phyloP scores from a whole-genome alignment of 2,888 invertebrate species.

The Helicoverpa assulta region DNA sequence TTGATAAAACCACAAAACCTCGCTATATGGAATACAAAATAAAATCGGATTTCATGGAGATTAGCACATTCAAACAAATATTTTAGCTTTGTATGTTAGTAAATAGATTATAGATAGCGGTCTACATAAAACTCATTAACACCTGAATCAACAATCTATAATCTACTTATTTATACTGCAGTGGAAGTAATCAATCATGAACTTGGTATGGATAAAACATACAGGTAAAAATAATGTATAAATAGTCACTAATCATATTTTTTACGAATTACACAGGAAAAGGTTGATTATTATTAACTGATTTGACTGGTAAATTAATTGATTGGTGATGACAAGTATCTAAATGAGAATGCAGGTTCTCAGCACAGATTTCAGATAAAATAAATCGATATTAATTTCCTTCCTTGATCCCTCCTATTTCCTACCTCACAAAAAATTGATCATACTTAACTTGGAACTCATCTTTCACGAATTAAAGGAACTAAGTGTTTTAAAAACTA shows the following conservation, averaged over 20 bases:
- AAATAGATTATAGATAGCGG: not conserved
- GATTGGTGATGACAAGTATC: too few relatives aligned
- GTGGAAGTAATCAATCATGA: not conserved
- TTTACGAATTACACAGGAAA: too few relatives aligned
- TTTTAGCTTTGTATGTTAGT: not conserved
- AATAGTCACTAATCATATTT: too few relatives aligned
- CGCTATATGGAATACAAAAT: not conserved
- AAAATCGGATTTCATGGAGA: not conserved
- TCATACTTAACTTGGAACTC: not conserved
- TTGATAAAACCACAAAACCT: too few relatives aligned
- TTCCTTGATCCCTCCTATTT: too few relatives aligned
- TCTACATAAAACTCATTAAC: not conserved
- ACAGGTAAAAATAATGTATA: too few relatives aligned
- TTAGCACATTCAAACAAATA: not conserved
- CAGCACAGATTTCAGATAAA: too few relatives aligned
- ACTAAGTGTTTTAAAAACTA: constrained; percentile 1
- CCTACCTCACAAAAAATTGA: too few relatives aligned
- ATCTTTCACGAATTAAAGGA: constrained; percentile 6
- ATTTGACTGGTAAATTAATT: too few relatives aligned
- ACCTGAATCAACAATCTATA: not conserved
- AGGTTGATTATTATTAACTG: too few relatives aligned
- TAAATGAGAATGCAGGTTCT: too few relatives aligned
- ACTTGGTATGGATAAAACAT: not conserved
- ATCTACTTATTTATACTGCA: not conserved
- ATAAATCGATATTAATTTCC: too few relatives aligned